Percentiles rank a stretch among this genome's conserved stretches.
Conservation (phyloP, 2,888 invertebrate genomes). For the Spisula subtruncata region DNA sequence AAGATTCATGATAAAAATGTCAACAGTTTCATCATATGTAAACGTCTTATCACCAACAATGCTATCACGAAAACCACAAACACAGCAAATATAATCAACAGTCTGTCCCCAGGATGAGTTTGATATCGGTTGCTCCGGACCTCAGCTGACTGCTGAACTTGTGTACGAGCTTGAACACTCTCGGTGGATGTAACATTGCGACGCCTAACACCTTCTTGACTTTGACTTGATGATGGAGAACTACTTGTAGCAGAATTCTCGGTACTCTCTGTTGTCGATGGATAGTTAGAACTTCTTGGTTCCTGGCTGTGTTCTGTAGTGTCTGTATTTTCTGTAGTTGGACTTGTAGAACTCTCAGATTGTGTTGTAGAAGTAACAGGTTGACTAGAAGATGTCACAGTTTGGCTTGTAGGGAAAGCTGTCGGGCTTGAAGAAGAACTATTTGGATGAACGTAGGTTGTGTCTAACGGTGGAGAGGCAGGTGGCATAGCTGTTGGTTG, state of each 20-base stretch:
- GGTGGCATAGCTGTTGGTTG: constrained; percentile 36
- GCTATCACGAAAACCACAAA: constrained; percentile 59
- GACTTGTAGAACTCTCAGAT: not conserved
- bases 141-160: constrained; percentile 30
- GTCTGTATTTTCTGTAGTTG: not conserved
- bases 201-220: constrained; percentile 50
- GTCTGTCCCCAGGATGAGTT: constrained; percentile 24
- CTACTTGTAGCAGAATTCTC: constrained; percentile 9
- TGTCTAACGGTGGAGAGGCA: constrained; percentile 38
- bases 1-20: not conserved
- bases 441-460: not conserved
- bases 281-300: not conserved
- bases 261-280: constrained; percentile 14
- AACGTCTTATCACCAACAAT: constrained; percentile 61
- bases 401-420: not conserved
- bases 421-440: not conserved
- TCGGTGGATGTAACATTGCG: constrained; percentile 45
- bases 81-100: constrained; percentile 54
- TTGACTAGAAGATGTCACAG: not conserved
- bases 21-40: constrained; percentile 62
- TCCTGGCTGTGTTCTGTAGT: constrained; percentile 5
- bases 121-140: constrained; percentile 16
- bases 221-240: constrained; percentile 7
- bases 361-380: no score
- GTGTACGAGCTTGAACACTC: not conserved